Conservation (phyloP, 2,888 invertebrate genomes). For the Neuroscelio doddi region DNA sequence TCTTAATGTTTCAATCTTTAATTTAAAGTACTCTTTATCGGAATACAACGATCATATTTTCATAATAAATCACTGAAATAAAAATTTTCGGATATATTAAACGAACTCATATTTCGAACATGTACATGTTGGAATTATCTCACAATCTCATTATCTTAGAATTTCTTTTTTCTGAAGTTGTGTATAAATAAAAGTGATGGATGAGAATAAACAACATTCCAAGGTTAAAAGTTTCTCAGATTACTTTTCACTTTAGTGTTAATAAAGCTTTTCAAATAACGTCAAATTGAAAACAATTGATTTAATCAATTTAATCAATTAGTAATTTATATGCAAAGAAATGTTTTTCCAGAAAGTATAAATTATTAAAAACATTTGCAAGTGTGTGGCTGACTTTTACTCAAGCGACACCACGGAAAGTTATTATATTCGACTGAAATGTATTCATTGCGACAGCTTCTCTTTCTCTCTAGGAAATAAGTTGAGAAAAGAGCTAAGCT, state of each 20-base stretch:
- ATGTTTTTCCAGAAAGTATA: no score
- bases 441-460: constrained; percentile 8
- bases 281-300: no score
- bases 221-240: constrained; percentile 9
- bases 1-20: no score
- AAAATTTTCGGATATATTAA: no score
- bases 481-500: constrained; percentile 14
- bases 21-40: no score
- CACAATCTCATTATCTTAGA: no score
- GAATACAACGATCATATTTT: no score
- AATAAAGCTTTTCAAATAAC: constrained; percentile 9
- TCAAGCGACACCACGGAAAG: constrained; percentile 2
- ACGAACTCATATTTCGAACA: no score
- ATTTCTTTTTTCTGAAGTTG: constrained; percentile 3
- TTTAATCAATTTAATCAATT: not conserved
- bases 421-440: constrained; percentile 9
- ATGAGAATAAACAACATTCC: constrained; percentile 3
- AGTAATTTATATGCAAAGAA: no score
- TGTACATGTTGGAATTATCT: no score
- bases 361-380: constrained; percentile 4
- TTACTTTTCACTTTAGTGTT: constrained; percentile 14
- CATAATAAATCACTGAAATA: no score
- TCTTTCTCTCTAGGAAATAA: constrained; percentile 3
- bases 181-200: not conserved
- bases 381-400: constrained; percentile 4